These are phyloP conservation scores for Ellobius talpinus DNA, from an alignment of 2,113 vertebrate species.

Conservation along the genomic window DNA sequence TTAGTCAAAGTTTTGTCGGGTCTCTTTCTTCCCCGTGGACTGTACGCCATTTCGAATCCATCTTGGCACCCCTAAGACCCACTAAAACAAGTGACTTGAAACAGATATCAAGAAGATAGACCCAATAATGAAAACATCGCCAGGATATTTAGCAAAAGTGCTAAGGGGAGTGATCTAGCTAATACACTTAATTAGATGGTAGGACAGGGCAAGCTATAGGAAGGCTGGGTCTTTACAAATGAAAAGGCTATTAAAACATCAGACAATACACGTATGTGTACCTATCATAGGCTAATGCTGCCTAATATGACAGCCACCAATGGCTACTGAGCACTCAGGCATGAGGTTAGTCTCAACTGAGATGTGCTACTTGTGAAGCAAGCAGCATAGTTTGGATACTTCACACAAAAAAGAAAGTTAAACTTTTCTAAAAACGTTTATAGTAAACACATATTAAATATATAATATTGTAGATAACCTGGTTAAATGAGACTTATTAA, in stretches of 20 bases:
- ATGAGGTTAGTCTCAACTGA: neutral
- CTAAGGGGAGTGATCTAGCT: neutral
- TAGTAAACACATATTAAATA: neutral
- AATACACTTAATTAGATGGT: neutral
- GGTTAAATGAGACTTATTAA: constrained; percentile 12
- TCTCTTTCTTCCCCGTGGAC: neutral
- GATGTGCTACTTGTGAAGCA: neutral
- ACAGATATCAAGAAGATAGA: neutral
- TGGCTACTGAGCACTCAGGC: neutral
- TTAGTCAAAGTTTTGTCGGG: neutral
- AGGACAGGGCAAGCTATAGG: neutral
- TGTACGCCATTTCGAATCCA: neutral
- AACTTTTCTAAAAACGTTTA: neutral
- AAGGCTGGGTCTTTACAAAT: neutral
- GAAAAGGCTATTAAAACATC: neutral
- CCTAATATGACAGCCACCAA: neutral
- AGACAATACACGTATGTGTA: neutral
- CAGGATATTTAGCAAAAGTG: neutral
- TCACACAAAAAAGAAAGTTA: neutral
- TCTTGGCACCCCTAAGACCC: neutral
- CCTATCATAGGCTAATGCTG: neutral
- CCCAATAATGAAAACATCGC: neutral
- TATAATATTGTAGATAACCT: neutral
- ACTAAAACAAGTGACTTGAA: neutral
- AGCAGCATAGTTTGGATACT: neutral